A percentile compares a stretch with the other conserved stretches of the same genome.
These are phyloP conservation scores for Anolis carolinensis DNA, from an alignment of 2,113 vertebrate genomes.

Conservation along the genomic window DNA sequence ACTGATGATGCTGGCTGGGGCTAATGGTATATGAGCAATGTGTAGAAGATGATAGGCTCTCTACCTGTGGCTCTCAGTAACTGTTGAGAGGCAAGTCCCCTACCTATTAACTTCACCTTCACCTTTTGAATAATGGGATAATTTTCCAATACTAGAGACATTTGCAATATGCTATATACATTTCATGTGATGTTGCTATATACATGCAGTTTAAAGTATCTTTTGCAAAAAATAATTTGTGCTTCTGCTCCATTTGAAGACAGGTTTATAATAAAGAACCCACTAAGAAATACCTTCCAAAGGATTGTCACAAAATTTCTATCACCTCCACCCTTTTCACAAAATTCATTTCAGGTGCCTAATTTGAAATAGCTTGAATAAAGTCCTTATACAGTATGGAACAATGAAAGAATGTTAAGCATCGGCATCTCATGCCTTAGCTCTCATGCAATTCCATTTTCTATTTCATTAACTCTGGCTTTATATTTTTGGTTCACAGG, in stretches of 20 bases:
- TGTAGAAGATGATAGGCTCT: no score
- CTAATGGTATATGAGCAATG: no score
- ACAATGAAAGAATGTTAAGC: conserved; percentile 42
- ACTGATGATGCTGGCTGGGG: no score
- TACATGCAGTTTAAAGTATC: not conserved
- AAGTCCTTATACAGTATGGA: not conserved
- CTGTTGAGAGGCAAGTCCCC: no score
- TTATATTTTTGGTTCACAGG: conserved; percentile 5
- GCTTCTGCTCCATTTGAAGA: conserved; percentile 1
- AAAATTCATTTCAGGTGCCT: not conserved
- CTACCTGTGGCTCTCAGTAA: no score
- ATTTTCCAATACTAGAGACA: not conserved
- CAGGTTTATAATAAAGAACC: not conserved
- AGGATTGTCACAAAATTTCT: not conserved
- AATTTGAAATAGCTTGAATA: conserved; percentile 41
- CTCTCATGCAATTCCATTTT: conserved; percentile 43
- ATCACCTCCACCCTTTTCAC: conserved; percentile 5
- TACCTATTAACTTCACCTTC: no score
- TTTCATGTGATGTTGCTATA: not conserved
- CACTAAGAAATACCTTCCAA: conserved; percentile 13
- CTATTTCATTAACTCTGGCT: conserved; percentile 45
- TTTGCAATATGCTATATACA: not conserved
- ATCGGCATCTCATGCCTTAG: not conserved
- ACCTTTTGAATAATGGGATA: not conserved
- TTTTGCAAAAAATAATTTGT: not conserved